phyloP scores from a whole-genome alignment of 2,888 invertebrate genomes.

The Saturnia pavonia region DNA sequence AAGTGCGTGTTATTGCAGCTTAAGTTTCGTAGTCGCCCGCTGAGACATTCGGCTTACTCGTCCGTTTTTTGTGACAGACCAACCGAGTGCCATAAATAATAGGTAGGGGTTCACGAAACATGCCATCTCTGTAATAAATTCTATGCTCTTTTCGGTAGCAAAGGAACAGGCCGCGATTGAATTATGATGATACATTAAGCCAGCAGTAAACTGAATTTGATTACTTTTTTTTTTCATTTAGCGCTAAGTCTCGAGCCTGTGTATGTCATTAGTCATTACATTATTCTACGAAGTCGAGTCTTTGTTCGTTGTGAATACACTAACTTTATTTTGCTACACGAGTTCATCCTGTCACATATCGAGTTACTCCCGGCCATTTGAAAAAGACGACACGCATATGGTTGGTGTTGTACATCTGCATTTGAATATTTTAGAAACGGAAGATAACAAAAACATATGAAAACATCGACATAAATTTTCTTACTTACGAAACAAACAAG shows the following conservation, averaged over 20 bases:
- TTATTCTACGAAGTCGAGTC: constrained; percentile 62
- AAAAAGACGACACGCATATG: constrained; percentile 76
- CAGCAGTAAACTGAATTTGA: constrained; percentile 68
- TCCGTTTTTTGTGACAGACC: constrained; percentile 81
- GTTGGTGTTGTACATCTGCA: constrained; percentile 70
- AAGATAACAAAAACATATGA: constrained; percentile 40
- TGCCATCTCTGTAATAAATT: constrained; percentile 79
- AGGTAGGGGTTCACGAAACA: constrained; percentile 76
- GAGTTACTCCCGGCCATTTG: constrained; percentile 69
- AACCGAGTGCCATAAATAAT: constrained; percentile 81
- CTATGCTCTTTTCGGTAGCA: constrained; percentile 79
- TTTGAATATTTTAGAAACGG: constrained; percentile 79
- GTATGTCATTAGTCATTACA: constrained; percentile 48
- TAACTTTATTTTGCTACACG: constrained; percentile 65
- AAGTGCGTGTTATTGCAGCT: constrained; percentile 82
- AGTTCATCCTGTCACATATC: constrained; percentile 62
- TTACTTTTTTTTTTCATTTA: constrained; percentile 68
- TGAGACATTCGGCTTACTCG: constrained; percentile 79
- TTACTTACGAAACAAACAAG: neutral
- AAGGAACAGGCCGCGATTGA: constrained; percentile 74
- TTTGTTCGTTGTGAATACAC: constrained; percentile 60
- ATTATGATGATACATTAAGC: constrained; percentile 81
- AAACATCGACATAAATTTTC: neutral
- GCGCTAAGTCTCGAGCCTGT: constrained; percentile 62
- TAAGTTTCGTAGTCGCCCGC: constrained; percentile 77